Base-by-base conservation (phyloP, 1,140 invertebrate species). In the Melitaea cinxia region DNA sequence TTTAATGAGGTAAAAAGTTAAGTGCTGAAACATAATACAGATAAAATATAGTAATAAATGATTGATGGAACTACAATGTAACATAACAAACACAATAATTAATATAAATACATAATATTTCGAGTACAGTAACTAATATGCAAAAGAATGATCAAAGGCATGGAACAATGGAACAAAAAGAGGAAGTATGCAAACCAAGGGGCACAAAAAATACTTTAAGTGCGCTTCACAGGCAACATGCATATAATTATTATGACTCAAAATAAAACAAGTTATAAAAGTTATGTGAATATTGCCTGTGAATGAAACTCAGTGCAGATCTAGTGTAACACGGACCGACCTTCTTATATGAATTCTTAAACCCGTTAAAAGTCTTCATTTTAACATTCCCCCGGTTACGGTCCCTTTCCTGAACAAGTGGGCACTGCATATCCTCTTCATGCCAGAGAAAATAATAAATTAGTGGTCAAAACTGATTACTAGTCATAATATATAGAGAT, bases 391-490 rank as follows among this genome's bases (percentile, higher is more conserved):
- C 83, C 76, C 73, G 68, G 81, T 80, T 80, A 80, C 68, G 70
- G 68, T 84, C 81, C 72, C 74, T 85, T 79, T 87, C 78, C 81
- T 83, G 72, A 72, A 79, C 85, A 68, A 88, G 69, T 75, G 85
- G 84, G 82, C 85, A 90, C 85, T 90, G 83, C 88, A 90, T 90
- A 78, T 85, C 85, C 82, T 87, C 85, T 90, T 88, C 79, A 82
- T 59, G 71, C 65, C 77, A 75, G 68, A 89, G 80, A 88, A 83
- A 88, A 83, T 70, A 76, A 68, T 77, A 72, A 65, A 82, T 77
- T 76, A 81, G 70, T 57, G 4, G 24, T 33, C 39, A 10, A 28
- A 17, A 15, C n/a, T 42, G 23, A 42, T 42, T 10, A 21, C 17
- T 45, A 7, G 23, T 19, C 2, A 45, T 23, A 57, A 19, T 45